Evolutionary conservation across 2,797 vertebrate genomes (phyloP).

Genomic region (Columba guinea): DNA sequence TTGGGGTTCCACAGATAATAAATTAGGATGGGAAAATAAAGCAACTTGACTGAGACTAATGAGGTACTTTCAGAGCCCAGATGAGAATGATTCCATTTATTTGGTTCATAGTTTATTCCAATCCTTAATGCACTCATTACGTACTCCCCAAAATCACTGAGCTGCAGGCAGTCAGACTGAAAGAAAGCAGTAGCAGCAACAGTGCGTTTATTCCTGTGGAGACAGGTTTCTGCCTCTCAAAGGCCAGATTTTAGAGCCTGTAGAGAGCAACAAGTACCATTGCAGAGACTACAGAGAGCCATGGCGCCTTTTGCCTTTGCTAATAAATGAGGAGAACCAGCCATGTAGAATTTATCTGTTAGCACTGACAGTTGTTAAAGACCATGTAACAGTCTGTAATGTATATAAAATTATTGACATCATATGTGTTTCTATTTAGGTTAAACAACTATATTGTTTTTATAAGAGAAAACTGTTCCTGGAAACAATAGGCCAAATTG

Average conservation of each 20-base stretch:
- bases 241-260: not conserved
- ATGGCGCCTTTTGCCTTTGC: not conserved
- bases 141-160: not conserved
- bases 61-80: not conserved
- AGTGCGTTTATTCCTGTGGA: not conserved
- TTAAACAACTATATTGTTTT: conserved; percentile 42
- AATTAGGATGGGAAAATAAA: not conserved
- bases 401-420: conserved; percentile 36
- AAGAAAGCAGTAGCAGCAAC: not conserved
- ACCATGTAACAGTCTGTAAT: not conserved
- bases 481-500: conserved; percentile 60
- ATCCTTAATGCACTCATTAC: not conserved
- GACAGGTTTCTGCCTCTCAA: not conserved
- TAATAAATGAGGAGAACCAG: not conserved
- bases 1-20: fast-evolving
- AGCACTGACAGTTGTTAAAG: not conserved
- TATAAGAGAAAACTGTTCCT: conserved; percentile 50
- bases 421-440: conserved; percentile 58
- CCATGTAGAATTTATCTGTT: not conserved
- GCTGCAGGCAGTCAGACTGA: not conserved
- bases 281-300: not conserved
- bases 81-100: not conserved
- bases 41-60: not conserved
- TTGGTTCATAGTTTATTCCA: not conserved
- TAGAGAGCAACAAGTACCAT: not conserved